Base-by-base conservation (phyloP, 2,888 invertebrate genomes). In the Melipona bicolor region DNA sequence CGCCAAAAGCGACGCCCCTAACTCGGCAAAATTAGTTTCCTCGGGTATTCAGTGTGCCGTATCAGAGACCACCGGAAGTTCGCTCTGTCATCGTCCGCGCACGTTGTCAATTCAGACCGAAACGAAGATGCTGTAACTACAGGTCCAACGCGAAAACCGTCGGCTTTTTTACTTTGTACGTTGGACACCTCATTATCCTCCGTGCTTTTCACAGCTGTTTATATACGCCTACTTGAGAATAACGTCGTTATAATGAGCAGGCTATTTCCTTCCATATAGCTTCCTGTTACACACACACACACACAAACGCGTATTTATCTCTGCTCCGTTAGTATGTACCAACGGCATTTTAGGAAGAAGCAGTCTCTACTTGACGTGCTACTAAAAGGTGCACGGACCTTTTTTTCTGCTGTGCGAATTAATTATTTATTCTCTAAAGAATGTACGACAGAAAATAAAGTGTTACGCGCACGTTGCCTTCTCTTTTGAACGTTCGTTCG, bases 241-340 rank as follows among this genome's bases (percentile, higher is more conserved):
- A 86, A 86, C 83, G 64, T 82, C 84, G 76, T 89, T 77, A 87
- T 87, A 89, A 89, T 70, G 83, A 88, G 81, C 43, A 54, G 43
- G 54, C 54, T 77, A 54, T 80, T 75, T 73, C 54, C 71, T 82
- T 83, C 64, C 43, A 17, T 52, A 32, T 21, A 67, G 64, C 50
- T 79, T 76, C 54, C 75, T 49, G 72, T 87, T 71, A 62, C 4
- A 59, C 36, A 54, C 36, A 27, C 4, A 19, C 19, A 68, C 9
- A 19, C 4, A 43, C 15, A 11, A 27, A 27, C 27, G 27, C 32
- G 3, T 24, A 24, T 54, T 36, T 21, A 32, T 4, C 21, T 43
- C 32, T 83, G 24, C 68, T 49, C 27, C 9, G 17, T 27, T 9
- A 9, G 6, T 36, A 9, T 36, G 36, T 61, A 27, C 6, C 61